These are phyloP conservation scores for Campopleginae sp. DNA, from an alignment of 2,888 invertebrate species.

Conservation along the genomic window DNA sequence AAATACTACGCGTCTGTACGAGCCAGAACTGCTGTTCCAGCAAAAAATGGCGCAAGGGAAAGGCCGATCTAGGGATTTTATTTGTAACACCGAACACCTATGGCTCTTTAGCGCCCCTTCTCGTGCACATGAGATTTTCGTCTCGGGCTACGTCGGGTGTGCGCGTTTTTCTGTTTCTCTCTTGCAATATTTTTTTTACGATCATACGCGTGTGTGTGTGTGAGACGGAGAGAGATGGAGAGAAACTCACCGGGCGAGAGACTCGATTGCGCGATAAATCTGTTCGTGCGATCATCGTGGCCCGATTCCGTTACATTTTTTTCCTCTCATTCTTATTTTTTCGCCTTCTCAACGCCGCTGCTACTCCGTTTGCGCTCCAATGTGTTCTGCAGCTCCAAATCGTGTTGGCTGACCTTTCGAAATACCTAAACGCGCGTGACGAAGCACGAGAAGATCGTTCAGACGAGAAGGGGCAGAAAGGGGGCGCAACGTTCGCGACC, in stretches of 20 bases:
- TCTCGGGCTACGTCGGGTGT: slow-evolving; percentile 5
- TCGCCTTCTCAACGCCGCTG: slow-evolving; percentile 53
- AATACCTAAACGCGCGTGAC: slow-evolving; percentile 67
- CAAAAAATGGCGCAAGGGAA: slow-evolving; percentile 35
- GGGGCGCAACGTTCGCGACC: slow-evolving; percentile 38
- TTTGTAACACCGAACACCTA: slow-evolving; percentile 27
- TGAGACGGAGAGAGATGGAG: slow-evolving; percentile 11
- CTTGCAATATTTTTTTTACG: neutral
- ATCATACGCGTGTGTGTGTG: neutral
- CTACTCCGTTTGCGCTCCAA: slow-evolving; percentile 44
- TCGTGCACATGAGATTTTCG: slow-evolving; percentile 26
- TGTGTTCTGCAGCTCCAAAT: slow-evolving; percentile 68
- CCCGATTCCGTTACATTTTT: slow-evolving; percentile 51
- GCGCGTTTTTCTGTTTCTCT: slow-evolving; percentile 12
- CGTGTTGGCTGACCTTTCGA: slow-evolving; percentile 72
- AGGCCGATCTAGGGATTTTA: slow-evolving; percentile 32
- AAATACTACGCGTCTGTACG: neutral
- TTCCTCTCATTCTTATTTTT: slow-evolving; percentile 41
- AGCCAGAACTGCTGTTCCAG: slow-evolving; percentile 5
- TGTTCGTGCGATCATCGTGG: slow-evolving; percentile 50
- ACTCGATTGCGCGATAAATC: slow-evolving; percentile 62
- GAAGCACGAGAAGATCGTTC: slow-evolving; percentile 43
- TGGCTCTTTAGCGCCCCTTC: slow-evolving; percentile 6
- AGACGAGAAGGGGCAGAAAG: neutral
- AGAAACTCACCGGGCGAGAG: slow-evolving; percentile 33